Percentiles rank a stretch among this genome's conserved stretches.
phyloP scores from a whole-genome alignment of 2,797 vertebrate species.

The Pyrocephalus nanus region DNA sequence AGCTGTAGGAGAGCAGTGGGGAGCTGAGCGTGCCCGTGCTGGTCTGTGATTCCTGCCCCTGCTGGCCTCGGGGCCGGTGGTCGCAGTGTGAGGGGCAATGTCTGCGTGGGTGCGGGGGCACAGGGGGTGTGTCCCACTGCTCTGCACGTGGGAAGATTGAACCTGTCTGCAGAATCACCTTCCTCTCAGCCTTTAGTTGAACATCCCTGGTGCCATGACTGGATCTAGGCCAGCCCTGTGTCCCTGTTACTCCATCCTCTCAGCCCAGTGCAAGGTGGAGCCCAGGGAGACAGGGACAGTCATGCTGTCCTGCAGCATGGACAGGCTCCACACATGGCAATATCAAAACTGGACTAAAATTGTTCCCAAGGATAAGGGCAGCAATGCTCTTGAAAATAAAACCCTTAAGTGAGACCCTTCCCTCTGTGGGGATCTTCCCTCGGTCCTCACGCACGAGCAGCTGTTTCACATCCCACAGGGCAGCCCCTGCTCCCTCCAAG shows the following conservation, averaged over 20 bases:
- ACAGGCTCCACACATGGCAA: fast-evolving
- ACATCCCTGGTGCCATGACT: fast-evolving
- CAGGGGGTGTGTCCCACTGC: background rate
- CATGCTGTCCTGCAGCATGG: fast-evolving
- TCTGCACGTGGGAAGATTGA: fast-evolving
- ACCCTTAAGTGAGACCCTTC: background rate
- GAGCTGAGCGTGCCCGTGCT: background rate
- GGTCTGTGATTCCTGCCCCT: background rate
- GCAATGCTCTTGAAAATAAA: background rate
- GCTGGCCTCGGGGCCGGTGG: fast-evolving
- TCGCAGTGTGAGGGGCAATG: fast-evolving
- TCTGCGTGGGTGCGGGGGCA: fast-evolving
- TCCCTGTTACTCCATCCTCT: fast-evolving
- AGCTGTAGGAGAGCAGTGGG: background rate
- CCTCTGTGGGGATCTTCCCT: background rate
- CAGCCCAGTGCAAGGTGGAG: background rate
- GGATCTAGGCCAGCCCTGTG: fast-evolving
- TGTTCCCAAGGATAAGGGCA: background rate
- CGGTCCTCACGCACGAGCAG: background rate
- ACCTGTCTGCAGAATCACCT: background rate
- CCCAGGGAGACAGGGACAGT: background rate
- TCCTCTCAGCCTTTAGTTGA: background rate
- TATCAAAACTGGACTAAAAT: background rate
- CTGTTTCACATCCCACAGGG: background rate
- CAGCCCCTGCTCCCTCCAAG: background rate